A percentile compares a stretch with the other conserved stretches of the same genome.
phyloP scores from a whole-genome alignment of 1,140 invertebrate genomes.

The Platyscapa corneri region DNA sequence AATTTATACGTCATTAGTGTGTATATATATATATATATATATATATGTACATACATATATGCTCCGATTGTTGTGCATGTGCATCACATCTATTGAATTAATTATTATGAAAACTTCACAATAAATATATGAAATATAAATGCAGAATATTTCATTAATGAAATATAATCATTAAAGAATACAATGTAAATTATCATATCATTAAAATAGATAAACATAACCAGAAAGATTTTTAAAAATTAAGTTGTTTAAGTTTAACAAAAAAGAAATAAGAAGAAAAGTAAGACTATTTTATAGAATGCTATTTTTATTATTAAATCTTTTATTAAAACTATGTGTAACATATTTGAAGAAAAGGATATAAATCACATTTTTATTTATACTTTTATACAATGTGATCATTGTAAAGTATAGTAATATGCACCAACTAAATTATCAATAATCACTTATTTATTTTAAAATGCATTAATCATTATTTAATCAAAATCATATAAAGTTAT shows the following conservation, averaged over 20 bases:
- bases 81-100: constrained; percentile 9
- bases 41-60: constrained; percentile 9
- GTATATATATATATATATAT: too few relatives aligned
- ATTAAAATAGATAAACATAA: constrained; percentile 11
- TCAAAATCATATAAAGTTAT: neutral
- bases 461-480: neutral
- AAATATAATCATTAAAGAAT: constrained; percentile 39
- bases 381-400: neutral
- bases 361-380: neutral
- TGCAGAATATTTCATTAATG: constrained; percentile 14
- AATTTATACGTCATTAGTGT: too few relatives aligned
- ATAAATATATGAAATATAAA: neutral
- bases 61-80: constrained; percentile 24
- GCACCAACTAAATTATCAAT: neutral
- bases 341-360: neutral
- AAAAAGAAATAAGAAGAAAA: neutral
- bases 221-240: neutral
- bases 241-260: neutral
- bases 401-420: neutral
- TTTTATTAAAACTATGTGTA: neutral
- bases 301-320: neutral
- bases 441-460: neutral
- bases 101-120: constrained; percentile 5
- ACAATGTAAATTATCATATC: constrained; percentile 35
- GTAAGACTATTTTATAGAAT: neutral